Evolutionary conservation across 2,113 vertebrate genomes (phyloP).

Genomic region (Ictalurus punctatus): DNA sequence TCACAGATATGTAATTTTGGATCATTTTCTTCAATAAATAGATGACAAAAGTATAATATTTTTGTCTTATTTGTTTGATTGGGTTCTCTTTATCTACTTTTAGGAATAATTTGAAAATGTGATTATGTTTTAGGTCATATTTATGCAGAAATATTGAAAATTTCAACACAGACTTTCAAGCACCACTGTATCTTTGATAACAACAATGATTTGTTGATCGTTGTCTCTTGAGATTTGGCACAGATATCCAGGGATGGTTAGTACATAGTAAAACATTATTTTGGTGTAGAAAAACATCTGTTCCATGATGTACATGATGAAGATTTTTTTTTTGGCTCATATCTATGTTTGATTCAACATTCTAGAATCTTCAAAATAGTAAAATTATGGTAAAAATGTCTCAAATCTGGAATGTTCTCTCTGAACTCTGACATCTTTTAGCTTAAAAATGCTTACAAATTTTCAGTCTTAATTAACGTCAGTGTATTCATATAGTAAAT

Average conservation of each 20-base stretch:
- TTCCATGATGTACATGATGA: background rate
- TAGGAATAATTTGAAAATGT: too few species aligned
- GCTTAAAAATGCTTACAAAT: too few species aligned
- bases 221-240: background rate
- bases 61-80: too few species aligned
- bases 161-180: too few species aligned
- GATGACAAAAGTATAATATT: too few species aligned
- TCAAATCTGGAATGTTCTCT: background rate
- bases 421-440: background rate
- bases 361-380: background rate
- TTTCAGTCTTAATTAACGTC: background rate
- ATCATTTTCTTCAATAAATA: too few species aligned
- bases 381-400: background rate
- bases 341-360: background rate
- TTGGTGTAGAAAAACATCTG: background rate
- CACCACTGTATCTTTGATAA: too few species aligned
- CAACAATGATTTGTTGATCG: background rate
- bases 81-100: too few species aligned
- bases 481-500: background rate
- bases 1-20: too few species aligned
- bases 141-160: too few species aligned
- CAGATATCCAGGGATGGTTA: background rate
- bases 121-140: too few species aligned
- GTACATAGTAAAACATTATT: background rate
- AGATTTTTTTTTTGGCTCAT: background rate